phyloP scores from a whole-genome alignment of 2,888 invertebrate genomes.

The Cataglyphis livida region DNA sequence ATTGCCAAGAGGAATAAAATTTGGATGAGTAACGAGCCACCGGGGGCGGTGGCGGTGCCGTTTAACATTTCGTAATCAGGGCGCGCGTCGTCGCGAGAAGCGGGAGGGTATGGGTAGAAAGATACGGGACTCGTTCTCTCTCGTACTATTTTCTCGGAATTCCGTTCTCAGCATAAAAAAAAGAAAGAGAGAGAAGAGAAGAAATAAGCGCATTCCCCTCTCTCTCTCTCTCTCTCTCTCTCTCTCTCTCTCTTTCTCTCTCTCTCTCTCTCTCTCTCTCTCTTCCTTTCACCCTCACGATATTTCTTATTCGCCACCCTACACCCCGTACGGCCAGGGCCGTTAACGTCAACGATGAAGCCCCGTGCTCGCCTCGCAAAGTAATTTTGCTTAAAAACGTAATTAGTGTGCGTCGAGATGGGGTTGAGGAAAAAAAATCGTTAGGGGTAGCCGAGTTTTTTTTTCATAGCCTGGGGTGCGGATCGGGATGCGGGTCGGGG shows the following conservation, averaged over 20 bases:
- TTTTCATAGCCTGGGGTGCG: constrained; percentile 77
- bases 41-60: constrained; percentile 63
- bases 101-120: neutral
- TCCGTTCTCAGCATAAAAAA: constrained; percentile 48
- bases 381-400: constrained; percentile 85
- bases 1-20: constrained; percentile 72
- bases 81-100: constrained; percentile 38
- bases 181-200: neutral
- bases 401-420: constrained; percentile 83
- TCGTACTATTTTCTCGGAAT: constrained; percentile 49
- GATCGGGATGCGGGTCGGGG: constrained; percentile 73
- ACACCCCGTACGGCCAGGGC: constrained; percentile 38
- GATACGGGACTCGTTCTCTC: constrained; percentile 20
- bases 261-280: neutral
- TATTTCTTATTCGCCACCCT: constrained; percentile 70
- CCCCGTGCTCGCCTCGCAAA: constrained; percentile 74
- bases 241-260: neutral
- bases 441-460: constrained; percentile 81
- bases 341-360: constrained; percentile 60
- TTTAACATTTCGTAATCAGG: constrained; percentile 79
- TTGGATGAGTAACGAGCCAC: constrained; percentile 74
- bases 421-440: constrained; percentile 80
- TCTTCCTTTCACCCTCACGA: constrained; percentile 46
- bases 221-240: neutral
- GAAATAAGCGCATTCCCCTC: constrained; percentile 13